phyloP scores from a whole-genome alignment of 2,888 invertebrate genomes.

The Tipula lateralis region DNA sequence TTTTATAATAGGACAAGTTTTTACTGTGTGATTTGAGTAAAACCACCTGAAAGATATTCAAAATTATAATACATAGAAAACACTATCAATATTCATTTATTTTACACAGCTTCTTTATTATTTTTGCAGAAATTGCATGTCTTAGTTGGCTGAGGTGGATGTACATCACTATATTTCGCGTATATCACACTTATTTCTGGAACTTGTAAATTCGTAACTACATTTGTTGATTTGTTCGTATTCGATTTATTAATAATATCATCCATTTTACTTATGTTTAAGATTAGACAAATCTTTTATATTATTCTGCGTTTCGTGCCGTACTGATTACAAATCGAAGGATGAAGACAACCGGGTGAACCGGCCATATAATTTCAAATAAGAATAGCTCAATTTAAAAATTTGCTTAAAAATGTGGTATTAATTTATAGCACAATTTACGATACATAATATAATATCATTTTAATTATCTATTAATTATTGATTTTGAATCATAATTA shows the following conservation, averaged over 20 bases:
- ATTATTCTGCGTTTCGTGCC: neutral
- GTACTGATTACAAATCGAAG: neutral
- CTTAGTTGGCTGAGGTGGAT: neutral
- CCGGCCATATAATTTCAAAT: neutral
- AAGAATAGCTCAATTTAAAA: neutral
- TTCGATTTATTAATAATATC: too few species aligned
- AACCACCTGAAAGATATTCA: conserved; percentile 32
- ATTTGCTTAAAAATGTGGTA: neutral
- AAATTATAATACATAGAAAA: neutral
- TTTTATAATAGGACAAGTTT: conserved; percentile 30
- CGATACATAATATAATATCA: too few species aligned
- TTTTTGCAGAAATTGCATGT: conserved; percentile 32
- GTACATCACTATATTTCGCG: neutral
- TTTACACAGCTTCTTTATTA: conserved; percentile 32
- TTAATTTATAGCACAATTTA: too few species aligned
- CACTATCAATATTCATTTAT: neutral
- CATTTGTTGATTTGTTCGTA: neutral
- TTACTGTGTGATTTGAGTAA: conserved; percentile 31
- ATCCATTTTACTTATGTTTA: neutral
- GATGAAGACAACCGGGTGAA: neutral
- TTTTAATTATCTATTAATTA: too few species aligned
- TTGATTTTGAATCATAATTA: too few species aligned
- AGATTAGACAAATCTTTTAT: neutral
- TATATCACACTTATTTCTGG: neutral
- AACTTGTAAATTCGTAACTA: neutral